A percentile compares a stretch with the other conserved stretches of the same genome.
These are phyloP conservation scores for Uropsilus gracilis DNA, from an alignment of 2,113 vertebrate genomes.

Conservation along the genomic window DNA sequence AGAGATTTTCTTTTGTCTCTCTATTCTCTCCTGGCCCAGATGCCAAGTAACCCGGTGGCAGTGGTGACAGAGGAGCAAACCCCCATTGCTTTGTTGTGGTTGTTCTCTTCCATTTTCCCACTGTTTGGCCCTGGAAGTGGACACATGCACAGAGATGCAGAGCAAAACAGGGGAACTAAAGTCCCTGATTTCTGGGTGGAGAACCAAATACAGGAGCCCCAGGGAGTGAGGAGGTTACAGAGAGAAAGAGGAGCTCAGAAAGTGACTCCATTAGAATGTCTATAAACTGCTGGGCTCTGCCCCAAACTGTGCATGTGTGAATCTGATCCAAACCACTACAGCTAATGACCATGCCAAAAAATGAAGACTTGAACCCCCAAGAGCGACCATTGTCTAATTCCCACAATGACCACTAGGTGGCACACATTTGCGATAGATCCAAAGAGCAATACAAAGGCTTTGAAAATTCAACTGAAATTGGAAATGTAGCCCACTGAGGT, in stretches of 20 bases:
- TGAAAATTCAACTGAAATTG: slow-evolving; percentile 5
- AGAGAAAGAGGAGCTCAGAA: not conserved
- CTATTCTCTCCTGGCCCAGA: not conserved
- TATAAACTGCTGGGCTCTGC: not conserved
- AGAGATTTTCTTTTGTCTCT: not conserved
- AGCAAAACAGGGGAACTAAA: not conserved
- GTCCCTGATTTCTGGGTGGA: not conserved
- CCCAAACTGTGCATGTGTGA: not conserved
- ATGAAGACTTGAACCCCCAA: not conserved
- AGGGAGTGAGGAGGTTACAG: not conserved
- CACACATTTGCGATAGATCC: not conserved
- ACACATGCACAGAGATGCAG: not conserved
- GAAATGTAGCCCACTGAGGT: not conserved
- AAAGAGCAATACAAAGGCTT: not conserved
- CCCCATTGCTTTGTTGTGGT: not conserved
- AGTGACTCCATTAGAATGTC: not conserved
- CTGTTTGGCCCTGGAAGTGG: not conserved
- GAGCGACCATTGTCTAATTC: not conserved
- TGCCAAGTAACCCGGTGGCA: not conserved
- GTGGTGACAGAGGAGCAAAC: not conserved
- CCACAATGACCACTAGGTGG: not conserved
- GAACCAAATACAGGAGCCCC: not conserved
- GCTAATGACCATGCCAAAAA: not conserved
- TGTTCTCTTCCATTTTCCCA: not conserved
- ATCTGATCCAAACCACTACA: slow-evolving; percentile 23